phyloP scores from a whole-genome alignment of 2,888 invertebrate genomes.

The Sceliomorpha sp. region DNA sequence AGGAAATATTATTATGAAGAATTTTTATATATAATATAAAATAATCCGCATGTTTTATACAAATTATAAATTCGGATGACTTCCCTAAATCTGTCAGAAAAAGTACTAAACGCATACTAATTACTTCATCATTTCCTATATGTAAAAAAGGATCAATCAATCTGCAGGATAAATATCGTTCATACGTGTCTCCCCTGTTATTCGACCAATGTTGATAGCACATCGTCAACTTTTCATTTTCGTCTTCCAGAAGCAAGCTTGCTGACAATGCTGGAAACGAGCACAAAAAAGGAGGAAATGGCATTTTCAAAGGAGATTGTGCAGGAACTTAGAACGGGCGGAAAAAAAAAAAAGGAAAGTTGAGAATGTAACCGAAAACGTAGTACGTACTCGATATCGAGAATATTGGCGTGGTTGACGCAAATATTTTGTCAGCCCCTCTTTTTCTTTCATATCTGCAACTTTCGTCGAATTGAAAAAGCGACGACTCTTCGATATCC shows the following conservation, averaged over 20 bases:
- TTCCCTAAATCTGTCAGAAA: no score
- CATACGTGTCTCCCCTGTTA: background rate
- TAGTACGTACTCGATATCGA: slow-evolving; percentile 15
- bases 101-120: no score
- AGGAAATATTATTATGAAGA: no score
- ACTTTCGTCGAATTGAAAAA: slow-evolving; percentile 8
- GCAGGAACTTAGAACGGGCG: slow-evolving; percentile 4
- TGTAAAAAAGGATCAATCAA: no score
- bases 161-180: no score
- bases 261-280: slow-evolving; percentile 30
- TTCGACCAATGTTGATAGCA: slow-evolving; percentile 8
- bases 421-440: slow-evolving; percentile 31
- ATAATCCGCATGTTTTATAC: no score
- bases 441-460: slow-evolving; percentile 2
- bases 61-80: no score
- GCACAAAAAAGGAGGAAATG: slow-evolving; percentile 12
- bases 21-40: no score
- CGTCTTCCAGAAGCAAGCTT: slow-evolving; percentile 7
- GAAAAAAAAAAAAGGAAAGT: no score
- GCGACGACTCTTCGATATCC: no score
- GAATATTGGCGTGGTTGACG: slow-evolving; percentile 19
- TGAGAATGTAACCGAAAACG: slow-evolving; percentile 33
- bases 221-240: slow-evolving; percentile 25
- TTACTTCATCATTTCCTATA: no score
- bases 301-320: slow-evolving; percentile 19